Conservation (phyloP, 1,140 invertebrate genomes). For the Drosophila kepulauana region DNA sequence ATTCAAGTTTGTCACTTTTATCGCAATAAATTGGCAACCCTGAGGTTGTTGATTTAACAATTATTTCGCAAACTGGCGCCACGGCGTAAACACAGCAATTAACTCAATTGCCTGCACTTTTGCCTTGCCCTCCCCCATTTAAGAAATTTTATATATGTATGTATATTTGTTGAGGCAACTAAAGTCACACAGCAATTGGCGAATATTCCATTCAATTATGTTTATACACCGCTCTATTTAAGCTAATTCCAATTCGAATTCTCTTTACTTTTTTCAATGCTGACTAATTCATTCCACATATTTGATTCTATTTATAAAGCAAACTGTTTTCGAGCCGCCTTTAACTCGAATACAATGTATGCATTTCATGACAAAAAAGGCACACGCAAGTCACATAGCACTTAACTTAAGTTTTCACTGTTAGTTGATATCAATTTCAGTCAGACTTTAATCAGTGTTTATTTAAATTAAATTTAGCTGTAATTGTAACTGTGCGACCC, state of each 20-base stretch:
- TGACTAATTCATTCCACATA: too few relatives aligned
- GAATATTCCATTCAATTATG: constrained; percentile 8
- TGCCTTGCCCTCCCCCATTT: constrained; percentile 30
- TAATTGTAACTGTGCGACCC: constrained; percentile 26
- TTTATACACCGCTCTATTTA: neutral
- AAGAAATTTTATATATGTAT: constrained; percentile 10
- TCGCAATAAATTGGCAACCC: too few relatives aligned
- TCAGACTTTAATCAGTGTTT: constrained; percentile 58
- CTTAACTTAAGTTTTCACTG: constrained; percentile 51
- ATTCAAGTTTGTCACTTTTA: too few relatives aligned
- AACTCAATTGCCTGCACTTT: constrained; percentile 18
- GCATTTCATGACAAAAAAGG: constrained; percentile 38
- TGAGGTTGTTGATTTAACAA: too few relatives aligned
- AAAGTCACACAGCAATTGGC: constrained; percentile 1
- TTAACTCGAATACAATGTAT: constrained; percentile 6
- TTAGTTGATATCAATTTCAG: constrained; percentile 52
- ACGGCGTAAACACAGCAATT: constrained; percentile 21
- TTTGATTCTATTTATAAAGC: neutral
- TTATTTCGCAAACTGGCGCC: neutral
- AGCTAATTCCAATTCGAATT: neutral
- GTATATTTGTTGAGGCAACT: neutral
- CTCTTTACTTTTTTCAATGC: too few relatives aligned
- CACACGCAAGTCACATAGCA: constrained; percentile 58
- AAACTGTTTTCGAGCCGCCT: neutral
- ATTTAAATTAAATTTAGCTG: constrained; percentile 62